Evolutionary conservation across 2,797 vertebrate genomes (phyloP), one percentile per base, ranked within the genome.

Genomic region (Acrocephalus scirpaceus): DNA sequence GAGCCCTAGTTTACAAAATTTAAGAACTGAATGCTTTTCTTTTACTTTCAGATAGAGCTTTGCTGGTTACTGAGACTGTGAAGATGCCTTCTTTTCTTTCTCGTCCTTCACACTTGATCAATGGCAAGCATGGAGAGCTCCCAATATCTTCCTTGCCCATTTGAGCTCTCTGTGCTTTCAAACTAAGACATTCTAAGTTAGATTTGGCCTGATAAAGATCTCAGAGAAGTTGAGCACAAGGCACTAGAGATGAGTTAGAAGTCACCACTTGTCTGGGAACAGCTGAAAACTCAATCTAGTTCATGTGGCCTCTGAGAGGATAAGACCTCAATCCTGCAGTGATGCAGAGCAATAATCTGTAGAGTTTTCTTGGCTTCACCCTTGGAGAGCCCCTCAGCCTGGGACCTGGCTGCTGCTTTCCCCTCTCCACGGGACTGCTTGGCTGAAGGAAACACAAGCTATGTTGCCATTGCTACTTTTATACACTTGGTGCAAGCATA

Each of bases 81-180:
- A 72, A 70, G 16, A 18, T 54, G 15, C 3, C 1, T 16, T 26
- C 1, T 15, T n/a, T 40, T 32, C 38, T 16, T 25, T 11, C 5
- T 51, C 5, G 21, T 34, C 13, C 14, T 71, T 71, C 66, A 27
- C 30, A 51, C 15, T 18, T 27, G n/a, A 13, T 56, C 11, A 11
- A 3, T 71, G 30, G 21, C 21, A 42, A 32, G 34, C 50, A 23
- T 3, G 10, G 50, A 40, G 19, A 67, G 2, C 13, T 72, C 25
- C 4, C 13, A 22, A 0, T 30, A 30, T 18, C n/a, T 32, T 50
- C 12, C 15, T n/a, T 10, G 9, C 10, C 45, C 6, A 1, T 14
- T 9, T 61, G 27, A 73, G 5, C 23, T 17, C 14, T n/a, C 3
- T 13, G 0, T 29, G 30, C 12, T 85, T 47, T 29, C 74, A 32